Percentiles rank a stretch among this genome's conserved stretches.
phyloP scores from a whole-genome alignment of 92 coral and sea anemone genomes.

The Porites divaricata region DNA sequence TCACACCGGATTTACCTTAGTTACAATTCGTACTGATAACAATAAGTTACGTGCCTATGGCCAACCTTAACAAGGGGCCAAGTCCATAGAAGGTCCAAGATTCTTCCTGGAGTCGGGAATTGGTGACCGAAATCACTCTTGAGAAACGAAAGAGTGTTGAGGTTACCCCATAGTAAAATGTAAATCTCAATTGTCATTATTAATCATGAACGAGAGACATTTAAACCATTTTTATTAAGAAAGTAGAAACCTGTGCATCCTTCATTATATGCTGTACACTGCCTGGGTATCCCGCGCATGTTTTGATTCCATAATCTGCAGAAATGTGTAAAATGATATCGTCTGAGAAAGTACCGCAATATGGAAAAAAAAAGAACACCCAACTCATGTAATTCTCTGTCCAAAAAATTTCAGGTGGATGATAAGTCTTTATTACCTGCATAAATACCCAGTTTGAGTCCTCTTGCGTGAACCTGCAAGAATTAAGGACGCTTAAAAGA shows the following conservation, averaged over 20 bases:
- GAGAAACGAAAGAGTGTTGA: too few relatives aligned
- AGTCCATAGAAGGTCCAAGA: too few relatives aligned
- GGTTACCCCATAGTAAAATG: too few relatives aligned
- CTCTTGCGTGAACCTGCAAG: slow-evolving; percentile 85
- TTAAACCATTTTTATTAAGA: too few relatives aligned
- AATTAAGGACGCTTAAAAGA: background rate
- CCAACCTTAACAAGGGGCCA: too few relatives aligned
- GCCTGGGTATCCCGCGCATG: slow-evolving; percentile 98
- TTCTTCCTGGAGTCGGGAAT: too few relatives aligned
- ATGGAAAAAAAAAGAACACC: background rate
- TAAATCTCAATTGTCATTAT: too few relatives aligned
- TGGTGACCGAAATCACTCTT: too few relatives aligned
- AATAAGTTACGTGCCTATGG: too few relatives aligned
- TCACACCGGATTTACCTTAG: too few relatives aligned
- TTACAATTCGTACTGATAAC: too few relatives aligned
- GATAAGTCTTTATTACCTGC: slow-evolving; percentile 59
- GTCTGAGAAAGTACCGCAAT: background rate
- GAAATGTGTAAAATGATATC: background rate
- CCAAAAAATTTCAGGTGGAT: background rate
- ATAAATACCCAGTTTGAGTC: slow-evolving; percentile 92
- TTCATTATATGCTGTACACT: slow-evolving; percentile 75
- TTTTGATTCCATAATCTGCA: slow-evolving; percentile 92
- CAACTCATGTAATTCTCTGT: background rate
- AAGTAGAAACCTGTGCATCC: slow-evolving; percentile 74
- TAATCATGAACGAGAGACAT: too few relatives aligned